Base-by-base conservation (phyloP, 2,888 invertebrate genomes). In the Frankliniella intonsa region DNA sequence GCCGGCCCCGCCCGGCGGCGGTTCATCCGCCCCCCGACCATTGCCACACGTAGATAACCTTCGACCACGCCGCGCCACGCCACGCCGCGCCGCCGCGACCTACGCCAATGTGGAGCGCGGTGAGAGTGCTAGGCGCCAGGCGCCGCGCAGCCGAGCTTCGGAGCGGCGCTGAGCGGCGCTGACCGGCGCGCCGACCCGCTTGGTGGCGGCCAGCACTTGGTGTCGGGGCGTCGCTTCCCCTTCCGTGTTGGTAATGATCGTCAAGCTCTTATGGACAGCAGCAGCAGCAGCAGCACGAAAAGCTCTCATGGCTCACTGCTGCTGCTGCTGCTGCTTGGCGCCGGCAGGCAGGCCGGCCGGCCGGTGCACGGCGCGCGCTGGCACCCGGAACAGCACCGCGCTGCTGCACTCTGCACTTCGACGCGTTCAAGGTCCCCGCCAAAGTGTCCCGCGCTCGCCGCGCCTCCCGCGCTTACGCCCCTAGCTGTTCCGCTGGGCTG, bases 171-270 rank as follows among this genome's bases (percentile, higher is more conserved):
- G 22, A 22, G 8, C 22, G 69, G 69, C 69, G 9, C 9, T 5
- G 55, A 3, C 17, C 55, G 14, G 55, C 55, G 51, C 12, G 51
- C 14, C 38, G 5, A 5, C 38, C 55, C 55, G 55, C 55, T 17
- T 55, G 55, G 5, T 55, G 51, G 51, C 51, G 10, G 51, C 51
- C 51, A 12, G 65, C 19, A 65, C 65, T 14, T 19, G 62, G 19
- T 22, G 11, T 19, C 69, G 69, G 11, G 69, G 62, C 62, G 17
- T 9, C 22, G 69, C 69, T 76, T 76, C 69, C 69, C 69, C 69
- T 76, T 76, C 69, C 69, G 69, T 25, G 69, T 76, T 76, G 69
- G 69, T 76, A 76, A 76, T 76, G 69, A 76, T 76, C 69, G 69
- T 22, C 69, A 76, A 76, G 55, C 55, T 55, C 55, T 55, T 19